Base-by-base conservation (phyloP, 2,797 vertebrate species). In the Danio kyathit region DNA sequence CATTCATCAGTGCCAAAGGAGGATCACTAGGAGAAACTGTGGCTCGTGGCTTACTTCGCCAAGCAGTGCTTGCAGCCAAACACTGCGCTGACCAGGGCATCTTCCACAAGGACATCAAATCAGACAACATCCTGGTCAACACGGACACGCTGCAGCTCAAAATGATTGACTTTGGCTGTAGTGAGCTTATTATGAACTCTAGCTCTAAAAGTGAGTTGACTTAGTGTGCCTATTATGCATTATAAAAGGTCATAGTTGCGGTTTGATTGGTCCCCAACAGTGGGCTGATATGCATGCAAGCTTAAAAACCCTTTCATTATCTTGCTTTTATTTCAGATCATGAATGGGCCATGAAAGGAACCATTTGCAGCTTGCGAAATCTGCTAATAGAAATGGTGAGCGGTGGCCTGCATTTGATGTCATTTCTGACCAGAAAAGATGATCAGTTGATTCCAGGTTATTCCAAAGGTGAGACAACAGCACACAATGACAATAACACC, bases 381-480 rank as follows among this genome's bases (percentile, higher is more conserved):
- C 6, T 66, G 17, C 64, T 66, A 66, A 7, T 48, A 44, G 43
- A 66, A 17, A 21, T 48, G 5, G 64, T 13, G 17, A 66, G 3
- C 6, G 43, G 64, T 66, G 6, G 13, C n/a, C 63, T 46, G 43
- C 3, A n/a, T 11, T 7, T 13, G 4, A 8, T 7, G 4, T 2
- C 11, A 16, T 9, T 51, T 21, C 66, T 10, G 0, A 29, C 21
- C 1, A 11, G 17, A 2, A 12, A 7, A 66, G 3, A 0, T 46
- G 11, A 3, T 14, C 6, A 11, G 11, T 5, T 64, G 64, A 12
- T 7, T 7, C 60, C 16, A 63, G 48, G 5, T 29, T 67, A 29
- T 49, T 69, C 66, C 46, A 38, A 21, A 16, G 66, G 66, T 69
- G 21, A 69, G 66, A 38, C 9, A 19, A 43, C 61, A 63, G 60